phyloP scores from a whole-genome alignment of 2,797 vertebrate species.

The Melanotaenia maccullochi region DNA sequence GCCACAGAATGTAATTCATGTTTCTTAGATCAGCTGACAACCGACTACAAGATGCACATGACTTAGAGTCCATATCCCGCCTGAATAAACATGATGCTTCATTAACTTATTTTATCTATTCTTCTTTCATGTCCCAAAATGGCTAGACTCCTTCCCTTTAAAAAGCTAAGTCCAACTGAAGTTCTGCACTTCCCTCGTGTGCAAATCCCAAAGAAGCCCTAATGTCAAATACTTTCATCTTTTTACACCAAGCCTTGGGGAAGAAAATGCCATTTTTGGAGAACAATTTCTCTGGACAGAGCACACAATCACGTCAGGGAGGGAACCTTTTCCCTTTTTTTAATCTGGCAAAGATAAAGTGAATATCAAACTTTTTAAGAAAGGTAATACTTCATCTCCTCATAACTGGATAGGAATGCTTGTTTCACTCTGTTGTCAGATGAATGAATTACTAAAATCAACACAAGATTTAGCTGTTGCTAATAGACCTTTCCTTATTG shows the following conservation, averaged over 20 bases:
- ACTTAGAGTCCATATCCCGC: constrained; percentile 33
- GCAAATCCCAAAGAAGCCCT: constrained; percentile 27
- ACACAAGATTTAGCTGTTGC: constrained; percentile 33
- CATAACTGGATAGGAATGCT: constrained; percentile 12
- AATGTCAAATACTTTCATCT: constrained; percentile 38
- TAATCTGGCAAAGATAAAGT: not conserved
- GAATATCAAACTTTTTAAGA: constrained; percentile 20
- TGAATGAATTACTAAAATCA: constrained; percentile 27
- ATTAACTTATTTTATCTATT: constrained; percentile 56
- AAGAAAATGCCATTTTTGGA: constrained; percentile 19
- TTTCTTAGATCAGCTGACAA: constrained; percentile 59
- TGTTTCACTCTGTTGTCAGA: constrained; percentile 23
- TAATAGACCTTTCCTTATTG: constrained; percentile 26
- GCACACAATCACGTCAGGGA: constrained; percentile 2
- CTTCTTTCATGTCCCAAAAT: constrained; percentile 52
- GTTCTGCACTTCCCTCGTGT: constrained; percentile 28
- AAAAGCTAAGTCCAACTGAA: constrained; percentile 27
- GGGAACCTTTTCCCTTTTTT: constrained; percentile 5
- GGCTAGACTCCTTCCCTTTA: constrained; percentile 33
- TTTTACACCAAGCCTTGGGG: constrained; percentile 10
- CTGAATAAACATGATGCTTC: constrained; percentile 59
- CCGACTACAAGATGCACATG: constrained; percentile 60
- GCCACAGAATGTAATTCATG: constrained; percentile 46
- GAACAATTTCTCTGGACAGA: constrained; percentile 16
- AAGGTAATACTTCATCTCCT: constrained; percentile 11